Percentiles rank a stretch among this genome's conserved stretches.
Conservation (phyloP, 2,113 vertebrate species). For the Odocoileus hemionus region DNA sequence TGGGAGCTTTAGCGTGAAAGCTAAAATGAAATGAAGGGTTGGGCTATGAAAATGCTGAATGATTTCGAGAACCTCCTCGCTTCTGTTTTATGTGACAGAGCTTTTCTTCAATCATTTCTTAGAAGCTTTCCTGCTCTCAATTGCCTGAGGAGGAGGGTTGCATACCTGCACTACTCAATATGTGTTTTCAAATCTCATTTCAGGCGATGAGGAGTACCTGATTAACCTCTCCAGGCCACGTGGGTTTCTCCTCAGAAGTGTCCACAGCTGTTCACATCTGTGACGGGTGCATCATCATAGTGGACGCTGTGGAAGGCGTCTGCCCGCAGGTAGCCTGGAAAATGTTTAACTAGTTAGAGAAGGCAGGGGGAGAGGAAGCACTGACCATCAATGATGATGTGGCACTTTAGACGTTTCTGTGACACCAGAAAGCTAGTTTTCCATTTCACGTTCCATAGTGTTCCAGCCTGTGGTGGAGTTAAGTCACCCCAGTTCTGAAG, state of each 20-base stretch:
- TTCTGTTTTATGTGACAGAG: not conserved
- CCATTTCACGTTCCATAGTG: not conserved
- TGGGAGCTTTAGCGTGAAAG: not conserved
- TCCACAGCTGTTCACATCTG: constrained; percentile 96
- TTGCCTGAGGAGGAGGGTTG: fast-evolving
- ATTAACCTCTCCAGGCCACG: constrained; percentile 96
- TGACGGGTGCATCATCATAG: constrained; percentile 93
- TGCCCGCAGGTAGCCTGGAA: constrained; percentile 91
- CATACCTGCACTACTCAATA: not conserved
- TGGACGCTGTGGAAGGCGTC: constrained; percentile 97
- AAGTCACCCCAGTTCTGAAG: not conserved
- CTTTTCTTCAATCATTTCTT: not conserved
- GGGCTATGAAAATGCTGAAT: not conserved
- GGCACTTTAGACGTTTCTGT: not conserved
- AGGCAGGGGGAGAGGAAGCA: not conserved
- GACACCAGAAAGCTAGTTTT: not conserved
- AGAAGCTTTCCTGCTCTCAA: not conserved
- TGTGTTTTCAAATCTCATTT: constrained; percentile 45
- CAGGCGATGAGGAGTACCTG: constrained; percentile 90
- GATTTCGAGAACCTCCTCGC: not conserved
- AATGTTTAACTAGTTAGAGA: not conserved
- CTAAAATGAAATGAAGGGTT: not conserved
- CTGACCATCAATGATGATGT: not conserved
- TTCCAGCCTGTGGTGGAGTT: not conserved
- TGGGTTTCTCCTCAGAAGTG: constrained; percentile 98